These are phyloP conservation scores for Chloroclystis v-ata DNA, from an alignment of 2,888 invertebrate genomes.

Conservation along the genomic window DNA sequence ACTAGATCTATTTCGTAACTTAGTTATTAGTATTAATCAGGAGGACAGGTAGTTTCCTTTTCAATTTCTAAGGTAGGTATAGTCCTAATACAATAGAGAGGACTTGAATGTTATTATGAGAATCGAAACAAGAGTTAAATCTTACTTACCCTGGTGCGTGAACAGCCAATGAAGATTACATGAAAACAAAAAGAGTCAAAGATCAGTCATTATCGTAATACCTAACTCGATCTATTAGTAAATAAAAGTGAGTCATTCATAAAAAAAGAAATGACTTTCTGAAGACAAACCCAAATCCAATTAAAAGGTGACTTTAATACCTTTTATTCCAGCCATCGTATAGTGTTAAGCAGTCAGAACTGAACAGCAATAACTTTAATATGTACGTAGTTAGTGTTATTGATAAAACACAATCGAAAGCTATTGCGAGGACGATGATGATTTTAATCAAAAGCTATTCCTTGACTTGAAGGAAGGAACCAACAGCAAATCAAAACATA, in stretches of 20 bases:
- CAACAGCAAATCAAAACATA: too few species aligned
- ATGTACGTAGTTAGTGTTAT: neutral
- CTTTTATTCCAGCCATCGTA: conserved; percentile 74
- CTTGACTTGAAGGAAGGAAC: too few species aligned
- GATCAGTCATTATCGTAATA: conserved; percentile 21
- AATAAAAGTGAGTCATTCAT: conserved; percentile 62
- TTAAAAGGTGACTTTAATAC: conserved; percentile 32
- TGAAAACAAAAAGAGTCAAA: conserved; percentile 46
- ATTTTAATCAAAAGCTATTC: too few species aligned
- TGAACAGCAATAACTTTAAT: neutral
- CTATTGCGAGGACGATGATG: too few species aligned
- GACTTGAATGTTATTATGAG: too few species aligned
- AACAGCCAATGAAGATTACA: conserved; percentile 36
- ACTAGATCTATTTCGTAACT: too few species aligned
- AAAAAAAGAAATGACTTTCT: conserved; percentile 35
- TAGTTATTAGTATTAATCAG: too few species aligned
- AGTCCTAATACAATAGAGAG: too few species aligned
- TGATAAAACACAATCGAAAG: neutral
- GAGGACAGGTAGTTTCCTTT: too few species aligned
- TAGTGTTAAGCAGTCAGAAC: neutral
- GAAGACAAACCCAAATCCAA: conserved; percentile 8
- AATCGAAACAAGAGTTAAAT: too few species aligned
- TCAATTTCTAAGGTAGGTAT: too few species aligned
- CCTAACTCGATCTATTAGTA: conserved; percentile 45
- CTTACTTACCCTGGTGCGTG: conserved; percentile 53